Evolutionary conservation across 23 tunicate species (phyloP), one percentile per base, ranked within the genome.

Genomic region (Oikopleura vanhoeffeni): DNA sequence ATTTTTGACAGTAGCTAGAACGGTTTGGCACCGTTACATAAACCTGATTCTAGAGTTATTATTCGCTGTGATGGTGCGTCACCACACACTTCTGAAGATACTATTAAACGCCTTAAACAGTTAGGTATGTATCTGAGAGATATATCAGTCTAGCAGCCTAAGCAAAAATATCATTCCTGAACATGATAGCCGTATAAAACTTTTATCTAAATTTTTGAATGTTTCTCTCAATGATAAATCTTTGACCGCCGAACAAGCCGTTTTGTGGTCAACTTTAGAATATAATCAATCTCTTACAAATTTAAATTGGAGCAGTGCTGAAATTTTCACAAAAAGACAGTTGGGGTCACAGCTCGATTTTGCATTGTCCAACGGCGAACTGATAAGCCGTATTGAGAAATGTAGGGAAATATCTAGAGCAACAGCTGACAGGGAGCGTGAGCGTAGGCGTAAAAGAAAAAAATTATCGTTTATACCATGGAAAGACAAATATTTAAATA

Each of bases 151-250:
- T 32, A 24, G 36, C 36, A 18, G 4, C 38, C 2, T 71, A 2
- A 24, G 38, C 38, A 71, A 71, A 71, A 71, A 71, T 38, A 32
- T 71, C 34, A 71, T 71, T 71, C 79, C 79, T 13, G 79, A 71
- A 32, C 79, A 71, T 13, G 79, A 71, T 38, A 38, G 38, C 2
- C 27, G 79, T 18, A 24, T 28, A 24, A 38, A 3, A 24, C 36
- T 71, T 30, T 71, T 71, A 38, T 13, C 34, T 4, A 71, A 71
- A 30, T 71, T 71, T 3, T 32, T 71, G 79, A 71, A 71, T 30
- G 38, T 30, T 32, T 4, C 27, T 3, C 79, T 71, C 34, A 28
- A 71, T 2, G 38, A 71, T 30, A 28, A 4, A 71, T 24, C 34
- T 18, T 24, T 71, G 79, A 2, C 27, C 2, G 3, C 35, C 2